Percentiles rank a stretch among this genome's conserved stretches.
Evolutionary conservation across 1,140 invertebrate species (phyloP).

Genomic region (Drosophila pseudoananassae): DNA sequence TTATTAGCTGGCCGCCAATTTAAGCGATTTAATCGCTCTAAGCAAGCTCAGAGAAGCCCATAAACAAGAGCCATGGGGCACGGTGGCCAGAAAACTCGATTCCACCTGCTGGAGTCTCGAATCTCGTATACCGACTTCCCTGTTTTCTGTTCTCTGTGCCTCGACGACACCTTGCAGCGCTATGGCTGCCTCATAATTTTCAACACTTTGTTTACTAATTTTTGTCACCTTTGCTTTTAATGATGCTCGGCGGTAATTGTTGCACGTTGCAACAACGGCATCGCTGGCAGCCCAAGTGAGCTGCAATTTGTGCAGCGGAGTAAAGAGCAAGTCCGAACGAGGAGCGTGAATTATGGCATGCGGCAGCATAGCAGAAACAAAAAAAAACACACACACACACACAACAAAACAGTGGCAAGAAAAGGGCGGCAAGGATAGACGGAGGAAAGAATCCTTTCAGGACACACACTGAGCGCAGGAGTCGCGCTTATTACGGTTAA

Average conservation of each 20-base stretch:
- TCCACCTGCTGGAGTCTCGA: constrained; percentile 42
- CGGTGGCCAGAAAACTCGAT: constrained; percentile 1
- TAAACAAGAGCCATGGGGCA: constrained; percentile 24
- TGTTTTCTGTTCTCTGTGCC: background rate
- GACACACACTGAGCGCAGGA: constrained; percentile 78
- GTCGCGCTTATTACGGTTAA: constrained; percentile 81
- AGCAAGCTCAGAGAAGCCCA: constrained; percentile 33
- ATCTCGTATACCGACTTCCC: background rate
- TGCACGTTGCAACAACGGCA: constrained; percentile 26
- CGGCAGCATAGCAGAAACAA: constrained; percentile 37
- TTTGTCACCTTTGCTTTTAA: constrained; percentile 82
- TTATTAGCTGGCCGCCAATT: constrained; percentile 35
- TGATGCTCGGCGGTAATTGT: constrained; percentile 78
- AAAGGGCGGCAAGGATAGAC: constrained; percentile 8
- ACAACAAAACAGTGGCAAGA: constrained; percentile 23
- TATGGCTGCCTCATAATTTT: constrained; percentile 72
- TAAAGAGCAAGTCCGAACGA: constrained; percentile 16
- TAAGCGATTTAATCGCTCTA: constrained; percentile 46
- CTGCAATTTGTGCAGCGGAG: constrained; percentile 45
- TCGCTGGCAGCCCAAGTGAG: constrained; percentile 59
- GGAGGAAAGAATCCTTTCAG: constrained; percentile 70
- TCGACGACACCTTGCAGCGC: constrained; percentile 40
- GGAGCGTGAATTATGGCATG: constrained; percentile 60
- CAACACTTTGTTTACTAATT: constrained; percentile 82
- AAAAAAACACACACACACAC: background rate